phyloP scores from a whole-genome alignment of 2,113 vertebrate genomes.

The Sceloporus tristichus region DNA sequence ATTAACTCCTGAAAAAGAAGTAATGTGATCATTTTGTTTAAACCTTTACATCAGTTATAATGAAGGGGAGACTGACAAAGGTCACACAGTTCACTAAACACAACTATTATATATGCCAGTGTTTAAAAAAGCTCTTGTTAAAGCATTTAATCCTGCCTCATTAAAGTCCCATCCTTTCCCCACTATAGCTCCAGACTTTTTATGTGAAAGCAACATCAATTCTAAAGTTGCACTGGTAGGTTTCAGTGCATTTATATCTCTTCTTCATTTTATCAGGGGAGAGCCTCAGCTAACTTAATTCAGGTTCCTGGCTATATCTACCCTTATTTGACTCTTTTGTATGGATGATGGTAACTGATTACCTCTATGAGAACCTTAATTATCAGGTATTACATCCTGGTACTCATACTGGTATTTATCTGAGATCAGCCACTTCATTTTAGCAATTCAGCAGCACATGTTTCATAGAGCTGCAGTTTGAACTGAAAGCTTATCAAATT shows the following conservation, averaged over 20 bases:
- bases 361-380: not conserved
- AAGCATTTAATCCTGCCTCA: constrained; percentile 44
- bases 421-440: not conserved
- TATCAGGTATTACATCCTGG: too few species aligned
- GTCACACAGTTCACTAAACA: constrained; percentile 62
- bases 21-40: constrained; percentile 67
- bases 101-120: constrained; percentile 51
- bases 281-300: not conserved
- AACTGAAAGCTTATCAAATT: not conserved
- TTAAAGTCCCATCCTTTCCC: not conserved
- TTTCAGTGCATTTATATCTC: not conserved
- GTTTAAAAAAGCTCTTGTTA: constrained; percentile 52
- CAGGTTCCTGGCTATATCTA: not conserved
- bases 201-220: not conserved
- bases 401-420: not conserved
- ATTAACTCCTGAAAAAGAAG: constrained; percentile 66
- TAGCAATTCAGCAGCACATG: not conserved
- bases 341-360: not conserved
- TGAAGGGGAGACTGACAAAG: constrained; percentile 53
- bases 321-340: not conserved
- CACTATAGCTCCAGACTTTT: not conserved
- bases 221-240: not conserved
- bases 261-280: not conserved
- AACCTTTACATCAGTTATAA: constrained; percentile 58
- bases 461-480: not conserved